Evolutionary conservation across 1,140 invertebrate genomes (phyloP), one percentile per base, ranked within the genome.

Genomic region (Zaprionus africanus): DNA sequence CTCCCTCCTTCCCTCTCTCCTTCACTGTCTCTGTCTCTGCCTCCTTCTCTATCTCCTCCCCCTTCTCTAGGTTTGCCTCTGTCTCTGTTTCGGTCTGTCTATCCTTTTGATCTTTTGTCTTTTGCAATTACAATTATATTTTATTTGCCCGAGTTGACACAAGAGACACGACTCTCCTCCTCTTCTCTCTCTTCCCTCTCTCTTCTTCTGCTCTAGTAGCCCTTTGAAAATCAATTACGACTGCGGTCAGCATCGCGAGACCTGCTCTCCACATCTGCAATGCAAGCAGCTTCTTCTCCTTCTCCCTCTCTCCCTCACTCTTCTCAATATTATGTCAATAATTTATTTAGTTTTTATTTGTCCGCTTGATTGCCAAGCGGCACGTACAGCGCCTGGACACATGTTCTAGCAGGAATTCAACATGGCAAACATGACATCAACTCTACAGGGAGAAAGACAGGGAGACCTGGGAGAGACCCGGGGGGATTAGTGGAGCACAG

Each of bases 391-490:
- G 61, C 17, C 73, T 74, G 81, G 83, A 91, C 87, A 91, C 87
- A 91, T 91, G 87, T 91, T 91, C 81, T 91, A 91, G 81, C 78
- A 78, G 84, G 83, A 91, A 91, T 91, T 78, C 72, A 63, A 79
- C 87, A 91, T 79, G 68, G 76, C 69, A 91, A 46, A 17, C 22
- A 69, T 91, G 87, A 87, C 87, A 91, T 78, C 81, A 78, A 91
- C 71, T 91, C 87, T 78, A 87, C 43, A 34, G 76, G 51, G 57
- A 58, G 31, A 34, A n/a, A n/a, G n/a, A 2, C 26, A 26, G 26
- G 2, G 26, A 26, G 26, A 3, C 26, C 26, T 4, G 1, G 26
- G 31, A 31, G 31, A 3, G 31, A 34, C 22, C 31, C 31, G 1
- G 31, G 31, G 31, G 31, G 31, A 34, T 4, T 61, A 54, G 19